Percentiles rank a stretch among this genome's conserved stretches.
Conservation (phyloP, 2,113 vertebrate genomes). For the Ptilorrhoa leucosticta region DNA sequence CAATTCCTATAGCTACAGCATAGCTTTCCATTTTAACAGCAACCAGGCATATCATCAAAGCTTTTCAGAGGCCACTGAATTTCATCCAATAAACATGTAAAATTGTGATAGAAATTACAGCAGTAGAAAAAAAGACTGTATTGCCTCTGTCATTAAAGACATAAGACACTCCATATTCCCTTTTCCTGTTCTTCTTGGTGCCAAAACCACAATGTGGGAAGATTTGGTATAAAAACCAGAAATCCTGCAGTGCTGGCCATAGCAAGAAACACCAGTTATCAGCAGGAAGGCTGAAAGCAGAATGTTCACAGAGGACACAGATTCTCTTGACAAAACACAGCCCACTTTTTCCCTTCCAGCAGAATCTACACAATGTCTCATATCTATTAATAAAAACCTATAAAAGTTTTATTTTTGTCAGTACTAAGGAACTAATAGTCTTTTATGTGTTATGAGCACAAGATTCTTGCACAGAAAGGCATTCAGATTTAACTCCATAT, state of each 20-base stretch:
- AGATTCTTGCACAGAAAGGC: not conserved
- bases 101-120: not conserved
- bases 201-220: not conserved
- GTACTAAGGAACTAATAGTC: not conserved
- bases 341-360: not conserved
- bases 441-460: not conserved
- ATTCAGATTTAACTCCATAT: not conserved
- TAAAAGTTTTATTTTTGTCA: not conserved
- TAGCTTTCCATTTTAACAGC: not conserved
- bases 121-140: not conserved
- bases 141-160: not conserved
- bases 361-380: not conserved
- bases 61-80: not conserved
- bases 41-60: not conserved
- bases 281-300: not conserved
- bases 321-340: not conserved
- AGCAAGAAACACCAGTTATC: not conserved
- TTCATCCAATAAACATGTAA: not conserved
- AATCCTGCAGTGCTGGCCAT: not conserved
- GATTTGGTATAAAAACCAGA: not conserved
- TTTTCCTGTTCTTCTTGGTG: not conserved
- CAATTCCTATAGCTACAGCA: not conserved
- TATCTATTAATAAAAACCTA: conserved; percentile 6
- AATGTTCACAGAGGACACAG: not conserved
- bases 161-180: not conserved